Base-by-base conservation (phyloP, 2,888 invertebrate genomes). In the Rosalia funebris region DNA sequence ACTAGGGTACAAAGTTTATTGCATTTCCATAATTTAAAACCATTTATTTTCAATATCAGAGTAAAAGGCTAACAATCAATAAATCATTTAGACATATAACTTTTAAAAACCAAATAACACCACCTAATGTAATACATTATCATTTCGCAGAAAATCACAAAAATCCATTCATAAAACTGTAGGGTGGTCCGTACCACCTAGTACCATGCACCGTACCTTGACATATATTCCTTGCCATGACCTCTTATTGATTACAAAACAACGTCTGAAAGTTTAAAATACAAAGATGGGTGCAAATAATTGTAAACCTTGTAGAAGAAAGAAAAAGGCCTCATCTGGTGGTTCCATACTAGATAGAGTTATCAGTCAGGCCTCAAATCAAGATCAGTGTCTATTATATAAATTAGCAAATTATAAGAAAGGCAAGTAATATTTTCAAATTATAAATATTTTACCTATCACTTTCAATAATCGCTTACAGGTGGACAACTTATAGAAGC, bases 381-480 rank as follows among this genome's bases (percentile, higher is more conserved):
- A 93, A 75, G 93, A 93, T 76, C 93, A 93, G 77, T 95, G 94
- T 69, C 86, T 95, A 16, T 84, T 95, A 0, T 95, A 95, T 79
- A 91, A 91, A 77, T 83, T 95, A 59, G 95, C 94, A 4, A 93
- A 95, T 82, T 95, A 94, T 79, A 95, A 94, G 79, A 91, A 94
- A 82, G 93, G 90, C 89, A 71, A 66, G 68, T 59, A 2, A 1
- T 1, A 7, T 9, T 11, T 34, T 34, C 3, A n/a, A n/a, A n/a
- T n/a, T n/a, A n/a, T n/a, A n/a, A n/a, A n/a, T n/a, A n/a, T n/a
- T n/a, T n/a, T n/a, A n/a, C n/a, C n/a, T n/a, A n/a, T n/a, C n/a
- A n/a, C n/a, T n/a, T n/a, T n/a, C n/a, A n/a, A n/a, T n/a, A n/a
- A n/a, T n/a, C n/a, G n/a, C n/a, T n/a, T n/a, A n/a, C 53, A 76